Evolutionary conservation across 2,888 invertebrate genomes (phyloP), one percentile per base, ranked within the genome.

Genomic region (Cosmorhoe ocellata): DNA sequence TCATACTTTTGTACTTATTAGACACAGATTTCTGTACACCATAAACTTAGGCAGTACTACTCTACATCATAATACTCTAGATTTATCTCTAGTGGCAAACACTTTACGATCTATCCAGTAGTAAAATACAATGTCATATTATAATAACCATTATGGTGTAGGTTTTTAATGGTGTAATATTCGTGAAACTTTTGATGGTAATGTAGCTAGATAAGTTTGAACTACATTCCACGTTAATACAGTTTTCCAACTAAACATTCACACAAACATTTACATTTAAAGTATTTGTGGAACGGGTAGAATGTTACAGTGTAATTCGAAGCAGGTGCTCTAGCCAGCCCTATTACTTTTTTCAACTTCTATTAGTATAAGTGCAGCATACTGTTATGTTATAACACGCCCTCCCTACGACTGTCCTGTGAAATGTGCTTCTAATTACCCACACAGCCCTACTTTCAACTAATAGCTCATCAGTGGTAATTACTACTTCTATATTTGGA

Each of bases 141-240:
- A 42, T 69, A 67, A 66, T 67, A 66, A 74, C 68, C 75, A 71
- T 71, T 69, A 73, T 79, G 79, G 77, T 75, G 70, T 69, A 60
- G 66, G 72, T 73, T 80, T 82, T 83, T 81, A 79, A 81, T 74
- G 67, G 68, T 56, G 78, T 74, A 76, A 79, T 84, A 79, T 79
- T 75, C 71, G 69, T 37, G 14, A 14, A 38, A 26, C 46, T 38
- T 24, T 31, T 28, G 11, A 42, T 40, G 33, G 3, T 37, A 42
- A 24, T 48, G 48, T 41, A 14, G 27, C 33, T 33, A 18, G 2
- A 2, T 3, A 7, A 24, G 24, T 24, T 5, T 10, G 9, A 18
- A 18, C n/a, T 32, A 30, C 24, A 39, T 39, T 46, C 33, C 33
- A 10, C 14, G 26, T 27, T 40, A 22, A 31, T 18, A 18, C 4